A percentile compares a stretch with the other conserved stretches of the same genome.
Conservation (phyloP, 2,113 vertebrate genomes). For the Ammodytes dubius region DNA sequence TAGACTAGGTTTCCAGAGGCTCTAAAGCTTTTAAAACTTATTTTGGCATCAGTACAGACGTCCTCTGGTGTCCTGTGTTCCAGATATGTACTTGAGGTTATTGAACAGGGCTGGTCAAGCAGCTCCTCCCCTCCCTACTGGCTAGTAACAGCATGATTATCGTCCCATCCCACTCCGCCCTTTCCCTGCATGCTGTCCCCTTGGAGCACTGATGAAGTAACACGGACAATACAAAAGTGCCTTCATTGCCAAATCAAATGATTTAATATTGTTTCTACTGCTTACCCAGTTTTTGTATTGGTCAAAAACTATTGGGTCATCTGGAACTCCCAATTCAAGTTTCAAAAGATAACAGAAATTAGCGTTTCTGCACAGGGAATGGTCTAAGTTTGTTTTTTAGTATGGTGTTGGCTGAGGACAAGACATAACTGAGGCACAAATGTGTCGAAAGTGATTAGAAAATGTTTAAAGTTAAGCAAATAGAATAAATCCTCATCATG, state of each 20-base stretch:
- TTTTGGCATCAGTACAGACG: conserved; percentile 60
- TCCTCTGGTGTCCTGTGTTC: conserved; percentile 59
- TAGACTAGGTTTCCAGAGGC: no score
- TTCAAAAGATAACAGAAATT: background rate
- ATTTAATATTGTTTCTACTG: conserved; percentile 48
- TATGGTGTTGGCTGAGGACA: background rate
- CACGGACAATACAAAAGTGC: conserved; percentile 31
- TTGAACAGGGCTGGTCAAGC: conserved; percentile 52
- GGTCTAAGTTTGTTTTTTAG: background rate
- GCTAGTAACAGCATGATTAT: conserved; percentile 49
- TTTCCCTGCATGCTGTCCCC: conserved; percentile 45
- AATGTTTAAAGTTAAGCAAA: background rate
- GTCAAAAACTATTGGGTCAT: conserved; percentile 10
- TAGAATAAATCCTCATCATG: conserved; percentile 15
- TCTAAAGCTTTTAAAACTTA: conserved; percentile 21
- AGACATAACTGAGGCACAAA: conserved; percentile 14
- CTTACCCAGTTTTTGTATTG: conserved; percentile 4
- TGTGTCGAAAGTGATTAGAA: conserved; percentile 9
- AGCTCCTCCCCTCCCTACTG: conserved; percentile 52
- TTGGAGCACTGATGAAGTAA: conserved; percentile 55
- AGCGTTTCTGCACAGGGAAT: background rate
- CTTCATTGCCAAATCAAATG: conserved; percentile 63
- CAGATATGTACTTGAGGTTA: conserved; percentile 57
- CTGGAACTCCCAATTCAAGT: conserved; percentile 6
- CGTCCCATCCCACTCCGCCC: conserved; percentile 63